Percentiles rank a stretch among this genome's conserved stretches.
These are phyloP conservation scores for Diabrotica balteata DNA, from an alignment of 2,888 invertebrate species.

Conservation along the genomic window DNA sequence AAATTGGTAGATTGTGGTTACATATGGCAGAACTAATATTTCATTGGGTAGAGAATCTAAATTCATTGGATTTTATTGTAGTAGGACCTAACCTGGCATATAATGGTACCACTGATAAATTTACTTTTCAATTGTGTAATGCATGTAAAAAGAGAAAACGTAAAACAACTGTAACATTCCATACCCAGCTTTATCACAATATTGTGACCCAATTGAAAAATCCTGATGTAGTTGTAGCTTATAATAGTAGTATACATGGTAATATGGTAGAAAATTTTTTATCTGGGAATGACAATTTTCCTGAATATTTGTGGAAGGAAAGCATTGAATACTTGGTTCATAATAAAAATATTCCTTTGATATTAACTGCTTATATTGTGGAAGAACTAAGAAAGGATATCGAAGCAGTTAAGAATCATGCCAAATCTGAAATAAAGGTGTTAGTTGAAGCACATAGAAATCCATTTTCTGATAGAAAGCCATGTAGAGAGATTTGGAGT, in stretches of 20 bases:
- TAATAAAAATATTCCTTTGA: constrained; percentile 41
- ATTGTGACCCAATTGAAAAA: constrained; percentile 38
- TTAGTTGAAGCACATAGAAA: constrained; percentile 44
- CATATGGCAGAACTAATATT: constrained; percentile 45
- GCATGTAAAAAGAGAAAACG: constrained; percentile 37
- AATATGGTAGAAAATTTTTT: constrained; percentile 22
- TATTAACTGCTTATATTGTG: constrained; percentile 53
- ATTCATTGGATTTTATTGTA: constrained; percentile 43
- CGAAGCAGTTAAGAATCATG: constrained; percentile 28
- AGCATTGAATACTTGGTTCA: constrained; percentile 46
- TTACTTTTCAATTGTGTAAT: constrained; percentile 33
- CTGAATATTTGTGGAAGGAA: constrained; percentile 47
- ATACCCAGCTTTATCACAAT: constrained; percentile 47
- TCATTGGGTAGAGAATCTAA: constrained; percentile 47
- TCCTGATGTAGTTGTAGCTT: constrained; percentile 52
- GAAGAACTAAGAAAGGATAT: constrained; percentile 50
- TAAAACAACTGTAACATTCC: constrained; percentile 32
- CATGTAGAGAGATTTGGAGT: constrained; percentile 49
- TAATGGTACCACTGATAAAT: constrained; percentile 16
- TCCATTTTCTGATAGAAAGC: constrained; percentile 48
- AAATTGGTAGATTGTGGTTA: constrained; percentile 44
- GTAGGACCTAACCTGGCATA: constrained; percentile 49
- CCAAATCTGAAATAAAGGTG: constrained; percentile 32
- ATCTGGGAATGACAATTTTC: constrained; percentile 4
- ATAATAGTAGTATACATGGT: constrained; percentile 56